These are phyloP conservation scores for Odobenus rosmarus DNA, from an alignment of 2,113 vertebrate species.

Conservation along the genomic window DNA sequence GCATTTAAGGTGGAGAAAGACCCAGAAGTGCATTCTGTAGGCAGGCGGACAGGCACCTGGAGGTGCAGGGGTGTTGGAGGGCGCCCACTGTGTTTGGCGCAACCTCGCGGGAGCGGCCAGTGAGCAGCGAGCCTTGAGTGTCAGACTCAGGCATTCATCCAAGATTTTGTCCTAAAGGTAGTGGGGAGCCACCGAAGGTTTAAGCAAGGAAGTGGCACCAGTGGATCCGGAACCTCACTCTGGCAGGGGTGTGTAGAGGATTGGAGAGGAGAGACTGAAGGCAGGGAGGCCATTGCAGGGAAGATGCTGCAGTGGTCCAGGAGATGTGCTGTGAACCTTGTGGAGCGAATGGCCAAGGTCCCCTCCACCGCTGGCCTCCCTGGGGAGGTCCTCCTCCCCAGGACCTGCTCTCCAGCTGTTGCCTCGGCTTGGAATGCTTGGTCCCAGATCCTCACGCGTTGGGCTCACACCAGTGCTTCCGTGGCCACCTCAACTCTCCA, in stretches of 20 bases:
- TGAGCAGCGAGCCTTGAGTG: neutral
- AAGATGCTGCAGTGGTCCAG: neutral
- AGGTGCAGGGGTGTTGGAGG: neutral
- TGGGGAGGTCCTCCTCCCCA: rapidly evolving
- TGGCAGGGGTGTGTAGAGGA: neutral
- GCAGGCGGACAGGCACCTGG: neutral
- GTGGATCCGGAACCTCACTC: neutral
- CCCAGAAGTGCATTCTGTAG: neutral
- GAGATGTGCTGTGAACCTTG: neutral
- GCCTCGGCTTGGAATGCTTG: neutral
- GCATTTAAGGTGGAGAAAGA: neutral
- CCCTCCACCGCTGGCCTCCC: rapidly evolving
- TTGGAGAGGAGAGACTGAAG: neutral
- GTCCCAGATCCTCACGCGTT: neutral
- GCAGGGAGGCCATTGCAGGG: neutral
- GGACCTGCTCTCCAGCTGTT: neutral
- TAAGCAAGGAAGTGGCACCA: neutral
- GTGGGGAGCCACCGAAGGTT: neutral
- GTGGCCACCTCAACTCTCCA: neutral
- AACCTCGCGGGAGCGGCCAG: neutral
- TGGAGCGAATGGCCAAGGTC: neutral
- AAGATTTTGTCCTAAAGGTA: neutral
- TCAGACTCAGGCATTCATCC: neutral
- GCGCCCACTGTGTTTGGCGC: rapidly evolving
- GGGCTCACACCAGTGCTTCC: neutral